These are phyloP conservation scores for Hydractinia echinata DNA, from an alignment of 30 jellyfish, hydroid and myxozoan species.

Conservation along the genomic window DNA sequence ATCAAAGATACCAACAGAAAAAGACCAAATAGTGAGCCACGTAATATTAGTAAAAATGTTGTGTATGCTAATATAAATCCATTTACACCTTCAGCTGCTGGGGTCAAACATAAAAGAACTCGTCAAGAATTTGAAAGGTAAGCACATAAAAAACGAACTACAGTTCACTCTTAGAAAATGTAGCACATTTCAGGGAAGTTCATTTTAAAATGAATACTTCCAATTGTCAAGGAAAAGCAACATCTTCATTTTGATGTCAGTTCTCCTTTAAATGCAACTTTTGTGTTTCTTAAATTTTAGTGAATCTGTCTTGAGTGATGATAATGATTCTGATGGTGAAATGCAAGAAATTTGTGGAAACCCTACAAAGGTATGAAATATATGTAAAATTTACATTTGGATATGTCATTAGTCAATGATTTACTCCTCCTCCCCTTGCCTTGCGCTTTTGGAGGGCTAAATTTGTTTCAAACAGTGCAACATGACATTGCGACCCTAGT, in stretches of 20 bases:
- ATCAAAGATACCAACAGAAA: conserved; percentile 38
- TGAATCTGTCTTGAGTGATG: conserved; percentile 63
- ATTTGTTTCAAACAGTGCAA: too few relatives aligned
- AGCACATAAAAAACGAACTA: not conserved
- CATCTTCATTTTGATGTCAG: too few relatives aligned
- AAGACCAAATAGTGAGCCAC: conserved; percentile 63
- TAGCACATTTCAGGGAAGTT: not conserved
- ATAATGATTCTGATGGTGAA: conserved; percentile 52
- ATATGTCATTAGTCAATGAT: too few relatives aligned
- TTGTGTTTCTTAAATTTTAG: conserved; percentile 13
- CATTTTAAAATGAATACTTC: too few relatives aligned
- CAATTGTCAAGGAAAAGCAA: too few relatives aligned
- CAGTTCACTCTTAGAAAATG: not conserved
- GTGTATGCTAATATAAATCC: conserved; percentile 89
- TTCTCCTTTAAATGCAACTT: too few relatives aligned
- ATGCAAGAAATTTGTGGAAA: conserved; percentile 77
- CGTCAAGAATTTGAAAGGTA: conserved; percentile 58
- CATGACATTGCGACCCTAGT: too few relatives aligned
- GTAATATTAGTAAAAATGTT: conserved; percentile 33
- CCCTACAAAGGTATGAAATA: conserved; percentile 59
- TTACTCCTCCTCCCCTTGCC: too few relatives aligned
- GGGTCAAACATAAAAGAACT: conserved; percentile 61
- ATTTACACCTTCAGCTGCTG: conserved; percentile 65
- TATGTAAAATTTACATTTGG: too few relatives aligned
- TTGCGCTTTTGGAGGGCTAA: too few relatives aligned